A percentile compares a stretch with the other conserved stretches of the same genome.
These are phyloP conservation scores for Perccottus glenii DNA, from an alignment of 2,113 vertebrate genomes.

Conservation along the genomic window DNA sequence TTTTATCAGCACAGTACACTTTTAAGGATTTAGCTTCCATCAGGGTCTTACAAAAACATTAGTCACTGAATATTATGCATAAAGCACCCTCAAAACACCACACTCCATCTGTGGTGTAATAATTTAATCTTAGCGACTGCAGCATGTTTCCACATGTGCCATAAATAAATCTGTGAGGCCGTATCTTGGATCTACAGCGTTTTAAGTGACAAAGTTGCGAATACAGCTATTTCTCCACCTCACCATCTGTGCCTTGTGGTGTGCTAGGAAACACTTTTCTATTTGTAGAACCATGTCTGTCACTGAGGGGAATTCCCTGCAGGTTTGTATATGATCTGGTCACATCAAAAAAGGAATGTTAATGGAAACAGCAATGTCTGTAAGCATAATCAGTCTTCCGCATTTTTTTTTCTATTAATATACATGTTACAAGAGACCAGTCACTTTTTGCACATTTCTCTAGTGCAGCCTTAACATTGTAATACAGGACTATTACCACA, in stretches of 20 bases:
- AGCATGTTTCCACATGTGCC: conserved; percentile 1
- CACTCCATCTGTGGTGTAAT: conserved; percentile 30
- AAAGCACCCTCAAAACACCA: conserved; percentile 13
- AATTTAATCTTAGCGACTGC: background rate
- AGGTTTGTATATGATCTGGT: too few relatives aligned
- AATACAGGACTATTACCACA: conserved; percentile 43
- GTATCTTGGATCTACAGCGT: background rate
- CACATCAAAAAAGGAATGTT: background rate
- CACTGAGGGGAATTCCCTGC: background rate
- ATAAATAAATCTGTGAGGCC: conserved; percentile 15
- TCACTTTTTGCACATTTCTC: background rate
- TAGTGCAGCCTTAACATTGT: conserved; percentile 46
- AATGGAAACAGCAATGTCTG: background rate
- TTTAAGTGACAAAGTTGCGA: background rate
- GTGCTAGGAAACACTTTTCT: too few relatives aligned
- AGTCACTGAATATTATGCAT: conserved; percentile 34
- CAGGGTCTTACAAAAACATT: background rate
- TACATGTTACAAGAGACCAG: background rate
- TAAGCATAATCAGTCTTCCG: background rate
- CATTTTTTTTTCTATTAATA: background rate
- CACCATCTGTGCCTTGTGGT: too few relatives aligned
- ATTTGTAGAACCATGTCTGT: too few relatives aligned
- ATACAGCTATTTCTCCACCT: background rate
- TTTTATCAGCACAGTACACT: too few relatives aligned
- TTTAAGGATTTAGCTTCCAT: too few relatives aligned